Base-by-base conservation (phyloP, 1,140 invertebrate genomes). In the Babylonia areolata region DNA sequence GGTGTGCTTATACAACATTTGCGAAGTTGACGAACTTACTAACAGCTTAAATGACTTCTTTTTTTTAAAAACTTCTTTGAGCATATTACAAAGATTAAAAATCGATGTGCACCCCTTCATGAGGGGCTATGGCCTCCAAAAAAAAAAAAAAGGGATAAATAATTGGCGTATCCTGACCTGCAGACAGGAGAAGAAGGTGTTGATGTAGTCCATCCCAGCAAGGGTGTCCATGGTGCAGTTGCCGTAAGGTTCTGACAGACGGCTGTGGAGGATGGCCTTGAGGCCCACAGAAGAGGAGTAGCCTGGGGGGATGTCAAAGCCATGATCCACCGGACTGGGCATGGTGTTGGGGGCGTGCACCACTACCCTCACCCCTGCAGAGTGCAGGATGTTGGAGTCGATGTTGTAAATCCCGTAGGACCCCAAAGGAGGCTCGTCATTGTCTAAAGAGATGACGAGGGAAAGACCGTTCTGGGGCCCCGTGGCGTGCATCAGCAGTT, bases 321-420 rank as follows among this genome's bases (percentile, higher is more conserved):
- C 93, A 81, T 92, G 91, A 81, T 93, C 91, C 89, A 90, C 91
- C 0, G 95, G 94, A 83, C 94, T 94, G 12, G 94, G 94, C 89
- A 94, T 91, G 1, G 91, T 90, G 84, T 93, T 90, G 40, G 94
- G 93, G 23, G 92, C 92, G 89, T 95, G 94, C 15, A 95, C 91
- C 39, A 95, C 92, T 2, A 95, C 91, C 81, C 94, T 86, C 51
- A 94, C 90, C 11, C 94, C 95, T 20, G 93, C 92, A 85, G 91
- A 92, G 86, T 93, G 91, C 28, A 90, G 89, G 33, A 93, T 91
- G 77, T 93, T 92, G 42, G 91, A 90, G 69, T 91, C 89, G 1
- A 91, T 86, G 83, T 93, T 89, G 83, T 93, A 93, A 28, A 92
- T 77, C 39, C 92, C 92, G 75, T 91, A 93, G 3, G 88, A 85